A percentile compares a stretch with the other conserved stretches of the same genome.
phyloP scores from a whole-genome alignment of 1,140 invertebrate species.

The Leucophenga varia region DNA sequence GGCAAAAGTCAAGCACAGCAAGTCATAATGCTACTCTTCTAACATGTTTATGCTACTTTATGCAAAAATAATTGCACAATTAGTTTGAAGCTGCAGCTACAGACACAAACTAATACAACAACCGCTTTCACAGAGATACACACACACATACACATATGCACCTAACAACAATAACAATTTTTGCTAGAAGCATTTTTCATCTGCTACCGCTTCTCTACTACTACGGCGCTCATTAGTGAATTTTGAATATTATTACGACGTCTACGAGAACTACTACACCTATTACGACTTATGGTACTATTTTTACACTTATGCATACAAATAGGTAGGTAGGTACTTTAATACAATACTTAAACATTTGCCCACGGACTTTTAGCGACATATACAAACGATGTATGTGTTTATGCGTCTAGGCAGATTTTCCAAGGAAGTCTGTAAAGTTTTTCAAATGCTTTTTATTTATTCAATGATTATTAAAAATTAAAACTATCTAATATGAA shows the following conservation, averaged over 20 bases:
- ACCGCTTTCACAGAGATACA: too few species aligned
- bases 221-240: conserved; percentile 45
- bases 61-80: conserved; percentile 57
- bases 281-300: conserved; percentile 9
- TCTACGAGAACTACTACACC: conserved; percentile 34
- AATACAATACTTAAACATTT: conserved; percentile 40
- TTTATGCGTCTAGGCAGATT: too few species aligned
- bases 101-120: too few species aligned
- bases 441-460: too few species aligned
- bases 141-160: background rate
- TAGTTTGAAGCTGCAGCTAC: conserved; percentile 40
- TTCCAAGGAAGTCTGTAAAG: too few species aligned
- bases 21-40: conserved; percentile 55
- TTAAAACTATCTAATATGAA: too few species aligned
- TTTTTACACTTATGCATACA: conserved; percentile 45
- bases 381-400: conserved; percentile 9
- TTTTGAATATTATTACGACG: conserved; percentile 53
- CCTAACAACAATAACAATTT: background rate
- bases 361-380: conserved; percentile 10
- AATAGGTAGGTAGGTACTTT: too few species aligned
- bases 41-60: conserved; percentile 56
- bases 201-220: too few species aligned
- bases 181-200: too few species aligned
- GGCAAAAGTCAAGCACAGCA: conserved; percentile 49
- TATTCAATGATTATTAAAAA: too few species aligned